Evolutionary conservation across 2,113 vertebrate species (phyloP).

Genomic region (Hippocampus guttulatus): DNA sequence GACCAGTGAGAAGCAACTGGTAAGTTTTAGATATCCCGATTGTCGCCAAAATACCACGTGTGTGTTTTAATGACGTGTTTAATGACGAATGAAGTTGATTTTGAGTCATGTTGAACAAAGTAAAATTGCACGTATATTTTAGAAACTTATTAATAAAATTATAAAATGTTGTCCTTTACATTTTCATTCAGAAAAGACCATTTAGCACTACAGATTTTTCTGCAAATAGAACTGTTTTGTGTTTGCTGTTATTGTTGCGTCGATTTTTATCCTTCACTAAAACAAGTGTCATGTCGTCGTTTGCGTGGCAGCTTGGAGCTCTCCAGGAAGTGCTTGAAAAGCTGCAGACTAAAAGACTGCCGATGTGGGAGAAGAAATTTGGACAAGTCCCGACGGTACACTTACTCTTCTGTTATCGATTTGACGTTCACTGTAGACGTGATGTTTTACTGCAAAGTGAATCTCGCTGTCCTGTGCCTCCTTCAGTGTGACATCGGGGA

Average conservation of each 20-base stretch:
- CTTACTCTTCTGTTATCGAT: not conserved
- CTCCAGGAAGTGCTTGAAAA: slow-evolving; percentile 77
- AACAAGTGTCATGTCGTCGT: not conserved
- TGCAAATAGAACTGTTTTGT: not conserved
- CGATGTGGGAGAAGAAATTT: slow-evolving; percentile 75
- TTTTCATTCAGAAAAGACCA: not conserved
- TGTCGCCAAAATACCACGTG: not conserved
- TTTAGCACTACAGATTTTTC: not conserved
- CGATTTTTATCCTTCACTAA: not conserved
- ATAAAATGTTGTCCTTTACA: not conserved
- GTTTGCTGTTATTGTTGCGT: not conserved
- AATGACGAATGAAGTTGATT: not conserved
- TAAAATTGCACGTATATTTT: too few species aligned
- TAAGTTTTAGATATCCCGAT: slow-evolving; percentile 39
- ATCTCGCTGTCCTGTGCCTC: not conserved
- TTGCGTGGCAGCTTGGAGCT: slow-evolving; percentile 69
- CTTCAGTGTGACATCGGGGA: slow-evolving; percentile 72
- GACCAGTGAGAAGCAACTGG: slow-evolving; percentile 78
- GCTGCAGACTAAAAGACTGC: slow-evolving; percentile 72
- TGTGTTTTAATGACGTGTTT: too few species aligned
- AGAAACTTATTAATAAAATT: not conserved
- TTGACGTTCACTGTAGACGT: too few species aligned
- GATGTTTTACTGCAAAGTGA: not conserved
- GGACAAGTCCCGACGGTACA: slow-evolving; percentile 77
- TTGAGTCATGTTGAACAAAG: not conserved